Percentiles rank a stretch among this genome's conserved stretches.
These are phyloP conservation scores for Drosophila ogumai DNA, from an alignment of 1,140 invertebrate species.

Conservation along the genomic window DNA sequence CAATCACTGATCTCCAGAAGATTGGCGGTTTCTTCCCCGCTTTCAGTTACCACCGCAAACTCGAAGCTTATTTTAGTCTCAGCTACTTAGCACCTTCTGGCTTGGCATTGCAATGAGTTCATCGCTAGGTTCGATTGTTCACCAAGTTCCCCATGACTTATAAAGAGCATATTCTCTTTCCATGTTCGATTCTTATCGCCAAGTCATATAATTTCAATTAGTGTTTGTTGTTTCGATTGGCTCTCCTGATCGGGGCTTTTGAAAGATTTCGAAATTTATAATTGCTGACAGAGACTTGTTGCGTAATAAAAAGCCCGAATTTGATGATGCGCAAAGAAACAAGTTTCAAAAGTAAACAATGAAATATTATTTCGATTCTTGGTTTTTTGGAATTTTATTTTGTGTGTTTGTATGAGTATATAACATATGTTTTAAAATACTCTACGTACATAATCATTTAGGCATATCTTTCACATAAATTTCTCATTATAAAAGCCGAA, in stretches of 20 bases:
- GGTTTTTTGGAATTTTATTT: neutral
- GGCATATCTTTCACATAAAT: neutral
- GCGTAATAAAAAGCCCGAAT: neutral
- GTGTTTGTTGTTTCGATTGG: slow-evolving; percentile 45
- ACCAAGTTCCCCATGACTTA: slow-evolving; percentile 34
- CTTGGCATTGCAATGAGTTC: slow-evolving; percentile 68
- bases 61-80: slow-evolving; percentile 8
- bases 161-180: slow-evolving; percentile 12
- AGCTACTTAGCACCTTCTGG: slow-evolving; percentile 62
- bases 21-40: neutral
- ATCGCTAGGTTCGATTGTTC: slow-evolving; percentile 53
- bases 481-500: neutral
- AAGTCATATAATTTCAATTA: slow-evolving; percentile 75
- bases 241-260: slow-evolving; percentile 11
- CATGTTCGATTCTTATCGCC: slow-evolving; percentile 67
- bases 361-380: neutral
- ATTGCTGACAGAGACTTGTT: slow-evolving; percentile 8
- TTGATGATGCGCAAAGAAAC: neutral
- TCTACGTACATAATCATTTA: neutral
- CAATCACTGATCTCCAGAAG: slow-evolving; percentile 23
- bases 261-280: slow-evolving; percentile 18
- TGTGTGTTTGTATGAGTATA: neutral
- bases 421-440: neutral
- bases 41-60: slow-evolving; percentile 13
- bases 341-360: neutral